Evolutionary conservation across 2,113 vertebrate genomes (phyloP), one percentile per base, ranked within the genome.

Genomic region (Theristicus caerulescens): DNA sequence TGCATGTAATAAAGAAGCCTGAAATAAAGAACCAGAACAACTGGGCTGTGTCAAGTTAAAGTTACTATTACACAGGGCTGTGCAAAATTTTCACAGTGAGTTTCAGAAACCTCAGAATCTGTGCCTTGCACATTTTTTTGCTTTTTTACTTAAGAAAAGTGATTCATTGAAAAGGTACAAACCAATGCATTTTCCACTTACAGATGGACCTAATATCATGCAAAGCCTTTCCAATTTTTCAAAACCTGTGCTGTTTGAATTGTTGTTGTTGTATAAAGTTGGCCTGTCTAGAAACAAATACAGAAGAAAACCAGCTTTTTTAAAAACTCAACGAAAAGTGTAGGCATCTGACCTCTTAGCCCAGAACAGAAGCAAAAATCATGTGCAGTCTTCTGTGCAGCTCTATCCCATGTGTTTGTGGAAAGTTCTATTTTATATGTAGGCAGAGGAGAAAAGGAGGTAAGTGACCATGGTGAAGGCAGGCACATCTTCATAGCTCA

Each of bases 1-100:
- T 97, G 97, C 96, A 97, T 96, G 97, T 96, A 97, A 97, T 97
- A 97, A 97, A 97, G 96, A 94, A 97, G 96, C 93, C 94, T 97
- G 87, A 97, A 97, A 97, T 95, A 96, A 97, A 97, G 95, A 95
- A 95, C 73, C 59, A 96, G 91, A 97, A 97, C 96, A 97, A 97
- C 96, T 97, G 96, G 97, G 66, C 93, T 97, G 86, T 95, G 95
- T 97, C 84, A 96, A 94, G 92, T 77, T 82, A 94, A 96, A 97
- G 82, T 96, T 94, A 92, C 93, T 95, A 49, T 95, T 97, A 91
- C 70, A 83, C 34, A 81, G 29, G 84, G 54, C 90, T 93, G 80
- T 88, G 77, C 93, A 95, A 90, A 94, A 74, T 92, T 95, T 97
- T 93, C 71, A 83, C 80, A 88, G 90, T 1, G 5, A 91, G 42